Evolutionary conservation across 2,113 vertebrate genomes (phyloP).

Genomic region (Paramormyrops kingsleyae): DNA sequence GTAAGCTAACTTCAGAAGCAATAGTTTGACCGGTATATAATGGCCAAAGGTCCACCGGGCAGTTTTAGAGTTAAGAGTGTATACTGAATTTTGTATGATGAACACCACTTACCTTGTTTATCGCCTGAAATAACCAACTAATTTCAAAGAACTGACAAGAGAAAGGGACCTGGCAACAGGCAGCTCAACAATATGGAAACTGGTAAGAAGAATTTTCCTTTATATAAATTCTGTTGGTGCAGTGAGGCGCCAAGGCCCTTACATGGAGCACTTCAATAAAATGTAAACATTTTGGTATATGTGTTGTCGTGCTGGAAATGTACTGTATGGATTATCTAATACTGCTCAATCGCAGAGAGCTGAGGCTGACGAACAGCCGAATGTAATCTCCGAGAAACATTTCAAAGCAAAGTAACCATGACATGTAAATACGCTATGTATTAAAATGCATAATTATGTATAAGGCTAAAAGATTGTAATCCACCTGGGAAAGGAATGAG

Average conservation of each 20-base stretch:
- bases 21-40: slow-evolving; percentile 35
- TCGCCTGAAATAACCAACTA: slow-evolving; percentile 39
- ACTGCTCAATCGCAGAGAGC: not conserved
- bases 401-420: not conserved
- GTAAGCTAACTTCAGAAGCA: slow-evolving; percentile 29
- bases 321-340: not conserved
- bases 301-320: not conserved
- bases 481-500: not conserved
- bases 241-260: not conserved
- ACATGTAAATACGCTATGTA: too few relatives aligned
- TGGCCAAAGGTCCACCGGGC: slow-evolving; percentile 43
- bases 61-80: slow-evolving; percentile 13
- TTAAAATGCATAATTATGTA: not conserved
- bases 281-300: not conserved
- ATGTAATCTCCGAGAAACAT: not conserved
- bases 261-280: not conserved
- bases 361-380: not conserved
- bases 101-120: slow-evolving; percentile 44
- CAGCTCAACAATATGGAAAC: slow-evolving; percentile 56
- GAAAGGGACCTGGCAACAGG: not conserved
- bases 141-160: slow-evolving; percentile 32
- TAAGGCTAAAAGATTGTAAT: not conserved
- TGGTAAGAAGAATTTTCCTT: slow-evolving; percentile 45
- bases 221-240: not conserved
- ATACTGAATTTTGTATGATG: slow-evolving; percentile 37